A percentile compares a stretch with the other conserved stretches of the same genome.
phyloP scores from a whole-genome alignment of 2,797 vertebrate species.

The Uromys caudimaculatus region DNA sequence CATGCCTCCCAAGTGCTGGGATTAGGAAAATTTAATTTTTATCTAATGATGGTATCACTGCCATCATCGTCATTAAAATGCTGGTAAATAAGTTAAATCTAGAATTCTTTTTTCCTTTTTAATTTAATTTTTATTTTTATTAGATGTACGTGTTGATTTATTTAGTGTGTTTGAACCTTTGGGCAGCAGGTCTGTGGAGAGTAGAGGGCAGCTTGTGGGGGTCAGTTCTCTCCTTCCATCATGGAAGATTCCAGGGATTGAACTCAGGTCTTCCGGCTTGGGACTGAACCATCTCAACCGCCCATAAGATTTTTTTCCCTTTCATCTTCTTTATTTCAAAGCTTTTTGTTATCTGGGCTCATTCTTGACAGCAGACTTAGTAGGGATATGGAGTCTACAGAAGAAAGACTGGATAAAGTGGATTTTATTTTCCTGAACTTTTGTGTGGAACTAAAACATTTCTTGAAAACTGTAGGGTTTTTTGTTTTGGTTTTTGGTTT shows the following conservation, averaged over 20 bases:
- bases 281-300: background rate
- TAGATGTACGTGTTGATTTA: background rate
- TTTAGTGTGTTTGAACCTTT: background rate
- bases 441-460: background rate
- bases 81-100: conserved; percentile 1
- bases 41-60: background rate
- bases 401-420: background rate
- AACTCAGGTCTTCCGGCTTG: background rate
- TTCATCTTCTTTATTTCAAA: background rate
- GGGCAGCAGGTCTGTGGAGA: background rate
- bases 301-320: conserved; percentile 1
- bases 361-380: background rate
- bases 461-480: background rate
- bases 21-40: background rate
- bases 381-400: background rate
- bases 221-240: background rate
- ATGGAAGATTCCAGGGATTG: background rate
- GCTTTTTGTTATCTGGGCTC: background rate
- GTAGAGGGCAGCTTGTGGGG: background rate
- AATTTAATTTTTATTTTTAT: background rate
- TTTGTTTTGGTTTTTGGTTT: conserved; percentile 1
- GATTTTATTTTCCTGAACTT: background rate
- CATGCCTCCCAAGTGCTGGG: too few species aligned
- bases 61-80: background rate
- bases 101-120: background rate